Percentiles rank a stretch among this genome's conserved stretches.
Evolutionary conservation across 2,113 vertebrate genomes (phyloP).

Genomic region (Brachionichthys hirsutus): DNA sequence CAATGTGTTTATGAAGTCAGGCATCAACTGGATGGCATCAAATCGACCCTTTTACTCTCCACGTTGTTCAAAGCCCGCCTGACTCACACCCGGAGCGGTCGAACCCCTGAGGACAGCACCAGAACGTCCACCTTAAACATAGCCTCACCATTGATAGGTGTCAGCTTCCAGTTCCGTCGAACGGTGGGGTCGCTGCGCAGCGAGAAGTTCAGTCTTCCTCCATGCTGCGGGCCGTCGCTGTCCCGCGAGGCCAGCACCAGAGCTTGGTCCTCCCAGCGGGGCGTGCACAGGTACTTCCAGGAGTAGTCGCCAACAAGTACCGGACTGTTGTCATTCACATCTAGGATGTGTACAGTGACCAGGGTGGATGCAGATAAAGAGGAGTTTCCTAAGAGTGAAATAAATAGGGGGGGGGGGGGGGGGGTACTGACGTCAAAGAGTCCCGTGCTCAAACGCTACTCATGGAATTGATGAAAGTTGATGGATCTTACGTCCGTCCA

Average conservation of each 20-base stretch:
- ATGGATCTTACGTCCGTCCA: constrained; percentile 76
- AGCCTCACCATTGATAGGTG: constrained; percentile 79
- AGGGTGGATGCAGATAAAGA: constrained; percentile 76
- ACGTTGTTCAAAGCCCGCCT: background rate
- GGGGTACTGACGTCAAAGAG: too few species aligned
- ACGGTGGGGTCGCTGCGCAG: constrained; percentile 79
- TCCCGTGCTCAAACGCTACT: too few species aligned
- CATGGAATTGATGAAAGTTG: background rate
- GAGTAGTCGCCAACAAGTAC: constrained; percentile 80
- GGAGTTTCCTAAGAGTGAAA: constrained; percentile 69
- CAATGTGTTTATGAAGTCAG: constrained; percentile 12
- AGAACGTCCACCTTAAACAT: background rate
- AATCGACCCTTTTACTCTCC: constrained; percentile 6
- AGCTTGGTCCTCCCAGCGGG: constrained; percentile 80
- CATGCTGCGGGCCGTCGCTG: constrained; percentile 70
- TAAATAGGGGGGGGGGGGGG: too few species aligned
- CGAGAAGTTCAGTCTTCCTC: constrained; percentile 79
- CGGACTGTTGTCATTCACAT: constrained; percentile 81
- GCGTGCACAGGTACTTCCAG: constrained; percentile 84
- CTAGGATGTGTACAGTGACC: constrained; percentile 81
- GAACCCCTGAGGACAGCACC: background rate
- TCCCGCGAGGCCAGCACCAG: constrained; percentile 79
- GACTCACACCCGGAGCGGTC: too few species aligned
- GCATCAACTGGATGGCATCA: constrained; percentile 5
- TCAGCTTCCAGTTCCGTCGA: constrained; percentile 82